Conservation (phyloP, 1,140 invertebrate species). For the Ganaspis sp. region DNA sequence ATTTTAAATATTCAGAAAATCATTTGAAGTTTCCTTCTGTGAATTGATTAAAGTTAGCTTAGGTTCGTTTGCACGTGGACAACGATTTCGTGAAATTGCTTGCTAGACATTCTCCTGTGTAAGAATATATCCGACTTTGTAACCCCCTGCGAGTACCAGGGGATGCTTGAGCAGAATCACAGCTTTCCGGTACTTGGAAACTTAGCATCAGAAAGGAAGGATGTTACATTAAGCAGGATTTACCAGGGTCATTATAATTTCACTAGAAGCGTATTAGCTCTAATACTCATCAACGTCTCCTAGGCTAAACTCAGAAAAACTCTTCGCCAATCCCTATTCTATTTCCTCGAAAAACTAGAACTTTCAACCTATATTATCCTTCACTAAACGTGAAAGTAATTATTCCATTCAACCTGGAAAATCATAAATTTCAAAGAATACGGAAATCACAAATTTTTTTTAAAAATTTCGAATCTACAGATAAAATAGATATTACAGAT, state of each 20-base stretch:
- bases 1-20: too few relatives aligned
- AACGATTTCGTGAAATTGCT: not conserved
- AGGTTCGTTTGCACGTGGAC: not conserved
- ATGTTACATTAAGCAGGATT: slow-evolving; percentile 67
- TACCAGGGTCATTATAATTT: slow-evolving; percentile 32
- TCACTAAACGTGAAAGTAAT: too few relatives aligned
- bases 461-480: too few relatives aligned
- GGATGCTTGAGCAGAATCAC: slow-evolving; percentile 40
- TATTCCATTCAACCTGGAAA: too few relatives aligned
- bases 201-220: slow-evolving; percentile 61
- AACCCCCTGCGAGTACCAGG: slow-evolving; percentile 31
- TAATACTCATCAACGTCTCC: slow-evolving; percentile 5
- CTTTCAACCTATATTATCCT: too few relatives aligned
- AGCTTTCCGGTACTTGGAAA: slow-evolving; percentile 57
- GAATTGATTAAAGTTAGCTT: not conserved
- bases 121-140: slow-evolving; percentile 37
- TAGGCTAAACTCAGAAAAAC: not conserved
- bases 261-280: slow-evolving; percentile 18
- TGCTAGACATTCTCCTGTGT: not conserved
- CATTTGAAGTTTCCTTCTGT: too few relatives aligned
- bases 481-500: too few relatives aligned
- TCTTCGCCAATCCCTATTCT: too few relatives aligned
- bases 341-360: too few relatives aligned
- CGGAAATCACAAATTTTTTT: not conserved
- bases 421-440: too few relatives aligned